Evolutionary conservation across 2,888 invertebrate species (phyloP), one percentile per base, ranked within the genome.

Genomic region (Leptogaster cylindrica): DNA sequence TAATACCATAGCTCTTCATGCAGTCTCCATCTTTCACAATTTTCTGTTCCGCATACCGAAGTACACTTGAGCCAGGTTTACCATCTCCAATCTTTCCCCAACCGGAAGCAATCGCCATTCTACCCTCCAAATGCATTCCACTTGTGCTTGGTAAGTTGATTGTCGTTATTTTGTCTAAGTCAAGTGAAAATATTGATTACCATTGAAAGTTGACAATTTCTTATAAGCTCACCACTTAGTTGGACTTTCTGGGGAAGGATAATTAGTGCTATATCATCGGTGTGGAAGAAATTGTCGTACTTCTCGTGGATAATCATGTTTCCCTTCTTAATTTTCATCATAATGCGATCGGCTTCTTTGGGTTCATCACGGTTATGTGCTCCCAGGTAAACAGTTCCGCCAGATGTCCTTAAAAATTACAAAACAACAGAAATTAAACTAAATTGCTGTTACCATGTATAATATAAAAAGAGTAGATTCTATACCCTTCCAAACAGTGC

Each of bases 181-280:
- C 16, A 28, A 8, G 10, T 1, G 14, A 14, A 7, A 18, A 12
- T 14, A 46, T 46, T 8, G 8, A 20, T 18, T 23, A 18, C 18
- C n/a, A n/a, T n/a, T 33, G 5, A 31, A 1, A 14, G 5, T 25
- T 28, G 33, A 33, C 33, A 2, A n/a, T 18, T 1, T 51, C 0
- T 44, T 12, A 0, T 14, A 44, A 46, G 25, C 8, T 73, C 70
- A 80, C 80, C 78, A 70, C 75, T 78, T 55, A 78, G 77, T 50
- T 74, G 73, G n/a, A 80, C 73, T 10, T 77, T 71, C 68, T 76
- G 72, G 7, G 80, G 80, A 27, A 80, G 73, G 3, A 73, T 74
- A 39, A 80, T 74, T 8, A 80, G 63, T 1, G 79, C 80, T 68
- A 80, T 80, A 50, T 80, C 80, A 72, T 80, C 78, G 69, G 76